Percentiles rank a stretch among this genome's conserved stretches.
These are phyloP conservation scores for Artibeus jamaicensis DNA, from an alignment of 2,797 vertebrate species.

Conservation along the genomic window DNA sequence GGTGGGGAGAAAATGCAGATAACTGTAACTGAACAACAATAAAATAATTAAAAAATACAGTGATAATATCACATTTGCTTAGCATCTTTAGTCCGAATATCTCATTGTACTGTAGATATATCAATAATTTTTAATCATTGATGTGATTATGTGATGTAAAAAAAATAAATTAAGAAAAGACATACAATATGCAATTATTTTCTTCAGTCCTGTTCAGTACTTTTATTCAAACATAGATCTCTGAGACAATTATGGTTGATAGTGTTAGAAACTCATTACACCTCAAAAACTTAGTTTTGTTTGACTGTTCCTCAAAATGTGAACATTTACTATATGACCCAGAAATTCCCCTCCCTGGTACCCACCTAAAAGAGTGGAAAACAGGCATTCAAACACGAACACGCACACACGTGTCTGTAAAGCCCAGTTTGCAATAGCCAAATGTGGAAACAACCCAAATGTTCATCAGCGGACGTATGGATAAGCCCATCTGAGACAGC, in stretches of 20 bases:
- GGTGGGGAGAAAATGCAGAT: too few relatives aligned
- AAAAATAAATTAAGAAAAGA: neutral
- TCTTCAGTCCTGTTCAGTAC: neutral
- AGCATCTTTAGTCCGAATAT: conserved; percentile 25
- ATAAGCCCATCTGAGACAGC: neutral
- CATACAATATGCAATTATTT: neutral
- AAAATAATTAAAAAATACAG: neutral
- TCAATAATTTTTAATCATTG: conserved; percentile 25
- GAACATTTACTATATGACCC: neutral
- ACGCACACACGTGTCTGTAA: neutral
- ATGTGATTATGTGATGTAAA: too few relatives aligned
- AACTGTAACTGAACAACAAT: too few relatives aligned
- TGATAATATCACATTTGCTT: neutral
- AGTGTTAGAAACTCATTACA: neutral
- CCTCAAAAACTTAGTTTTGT: neutral
- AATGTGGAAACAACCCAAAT: neutral
- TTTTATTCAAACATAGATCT: neutral
- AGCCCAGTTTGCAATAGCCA: neutral
- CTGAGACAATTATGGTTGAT: neutral
- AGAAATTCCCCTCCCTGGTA: neutral
- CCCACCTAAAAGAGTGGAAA: neutral
- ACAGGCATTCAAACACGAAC: neutral
- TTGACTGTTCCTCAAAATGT: neutral
- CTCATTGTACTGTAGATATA: neutral
- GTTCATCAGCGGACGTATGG: neutral